A percentile compares a stretch with the other conserved stretches of the same genome.
phyloP scores from a whole-genome alignment of 2,888 invertebrate genomes.

The Kuschelorhynchus macadamiae region DNA sequence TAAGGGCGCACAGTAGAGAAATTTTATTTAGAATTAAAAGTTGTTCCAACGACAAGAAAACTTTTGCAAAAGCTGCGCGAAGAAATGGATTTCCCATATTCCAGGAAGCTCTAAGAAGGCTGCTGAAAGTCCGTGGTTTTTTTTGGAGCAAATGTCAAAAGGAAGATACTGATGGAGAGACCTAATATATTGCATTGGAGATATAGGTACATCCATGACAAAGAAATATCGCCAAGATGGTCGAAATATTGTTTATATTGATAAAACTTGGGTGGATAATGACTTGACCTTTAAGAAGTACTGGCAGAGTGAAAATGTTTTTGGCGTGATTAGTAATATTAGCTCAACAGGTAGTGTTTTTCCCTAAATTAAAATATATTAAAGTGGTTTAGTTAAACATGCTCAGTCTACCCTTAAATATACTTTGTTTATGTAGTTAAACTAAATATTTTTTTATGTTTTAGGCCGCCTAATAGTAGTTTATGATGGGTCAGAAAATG shows the following conservation, averaged over 20 bases:
- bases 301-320: constrained; percentile 34
- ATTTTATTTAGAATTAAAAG: no score
- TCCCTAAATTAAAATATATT: no score
- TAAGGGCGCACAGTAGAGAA: no score
- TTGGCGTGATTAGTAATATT: constrained; percentile 28
- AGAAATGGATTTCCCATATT: constrained; percentile 18
- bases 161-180: constrained; percentile 35
- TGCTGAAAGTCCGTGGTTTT: constrained; percentile 32
- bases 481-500: constrained; percentile 32
- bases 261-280: constrained; percentile 42
- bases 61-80: constrained; percentile 2
- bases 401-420: no score
- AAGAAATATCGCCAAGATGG: constrained; percentile 49
- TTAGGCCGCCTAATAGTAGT: constrained; percentile 36
- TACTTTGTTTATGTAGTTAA: no score
- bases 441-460: neutral
- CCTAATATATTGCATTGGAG: constrained; percentile 30
- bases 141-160: constrained; percentile 34
- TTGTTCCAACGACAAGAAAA: no score
- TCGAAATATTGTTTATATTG: constrained; percentile 31
- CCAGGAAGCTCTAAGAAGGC: constrained; percentile 13
- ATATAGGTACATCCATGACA: constrained; percentile 39
- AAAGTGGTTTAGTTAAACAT: no score
- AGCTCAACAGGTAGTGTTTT: neutral
- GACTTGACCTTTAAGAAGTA: constrained; percentile 34